Evolutionary conservation across 2,888 invertebrate species (phyloP), one percentile per base, ranked within the genome.

Genomic region (Baccha elongata): DNA sequence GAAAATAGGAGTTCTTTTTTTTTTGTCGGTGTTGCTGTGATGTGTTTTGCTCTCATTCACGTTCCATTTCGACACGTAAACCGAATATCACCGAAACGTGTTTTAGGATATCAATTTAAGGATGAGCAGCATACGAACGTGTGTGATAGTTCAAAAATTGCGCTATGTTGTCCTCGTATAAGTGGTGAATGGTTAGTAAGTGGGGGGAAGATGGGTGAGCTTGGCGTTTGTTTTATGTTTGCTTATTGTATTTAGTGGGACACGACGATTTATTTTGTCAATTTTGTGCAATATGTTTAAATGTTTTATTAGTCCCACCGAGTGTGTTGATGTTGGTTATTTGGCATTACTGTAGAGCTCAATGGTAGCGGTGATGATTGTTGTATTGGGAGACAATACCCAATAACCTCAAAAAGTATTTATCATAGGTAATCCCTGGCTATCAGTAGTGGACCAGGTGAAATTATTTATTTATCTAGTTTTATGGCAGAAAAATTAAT

Each of bases 21-120:
- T 37, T 35, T 65, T 40, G 8, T 37, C 46, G 58, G 37, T 13
- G 13, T 50, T 44, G 7, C 21, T 67, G n/a, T 42, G 17, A 13
- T 23, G 5, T 29, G 4, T 8, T 15, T 62, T 62, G 32, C 62
- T 73, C 35, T 29, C 13, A 42, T 83, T 83, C 83, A 83, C 83
- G 83, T 78, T 78, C 46, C 83, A 68, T 64, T 78, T 83, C 48
- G 52, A 67, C 83, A 83, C 83, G 83, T 83, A 83, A 78, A 83
- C 78, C 83, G 83, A 83, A 83, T 83, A 83, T 83, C 83, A 83
- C 83, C 83, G 68, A 72, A 78, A 83, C 83, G 78, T 83, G 83
- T 78, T 83, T 29, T 50, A 83, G 83, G 83, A 83, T 83, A 83
- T 83, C 83, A 83, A 83, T 83, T 83, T 78, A 72, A 73, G 83